Evolutionary conservation across 2,888 invertebrate species (phyloP).

Genomic region (Drosophila borborema): DNA sequence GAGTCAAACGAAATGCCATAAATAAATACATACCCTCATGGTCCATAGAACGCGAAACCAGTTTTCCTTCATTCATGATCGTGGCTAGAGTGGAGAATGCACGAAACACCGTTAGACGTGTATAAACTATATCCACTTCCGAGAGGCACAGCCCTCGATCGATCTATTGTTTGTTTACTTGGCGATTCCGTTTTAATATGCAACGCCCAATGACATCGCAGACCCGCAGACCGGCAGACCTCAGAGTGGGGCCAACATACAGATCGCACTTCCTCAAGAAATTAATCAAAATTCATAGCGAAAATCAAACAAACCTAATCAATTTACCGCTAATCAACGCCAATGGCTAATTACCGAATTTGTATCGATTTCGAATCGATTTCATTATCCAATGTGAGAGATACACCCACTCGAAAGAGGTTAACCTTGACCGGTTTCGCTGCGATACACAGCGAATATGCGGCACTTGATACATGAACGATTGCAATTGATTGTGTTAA

Average conservation of each 20-base stretch:
- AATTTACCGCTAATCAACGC: constrained; percentile 10
- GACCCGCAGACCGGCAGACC: constrained; percentile 15
- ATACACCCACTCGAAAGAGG: constrained; percentile 4
- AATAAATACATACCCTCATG: constrained; percentile 28
- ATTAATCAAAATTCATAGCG: constrained; percentile 52
- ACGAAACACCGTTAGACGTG: constrained; percentile 69
- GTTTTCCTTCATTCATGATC: constrained; percentile 64
- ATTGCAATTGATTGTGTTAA: neutral
- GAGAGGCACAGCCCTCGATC: constrained; percentile 39
- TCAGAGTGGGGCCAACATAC: constrained; percentile 28
- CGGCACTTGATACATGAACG: neutral
- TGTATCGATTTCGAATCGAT: constrained; percentile 6
- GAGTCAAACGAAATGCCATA: neutral
- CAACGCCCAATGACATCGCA: constrained; percentile 58
- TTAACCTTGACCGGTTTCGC: constrained; percentile 5
- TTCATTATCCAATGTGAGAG: neutral
- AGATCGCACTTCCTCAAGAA: constrained; percentile 64
- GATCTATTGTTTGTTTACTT: constrained; percentile 30
- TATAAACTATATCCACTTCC: constrained; percentile 69
- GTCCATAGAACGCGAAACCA: constrained; percentile 56
- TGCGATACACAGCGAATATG: neutral
- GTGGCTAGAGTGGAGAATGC: constrained; percentile 11
- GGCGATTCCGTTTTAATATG: constrained; percentile 48
- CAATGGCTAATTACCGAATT: constrained; percentile 7
- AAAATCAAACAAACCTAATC: constrained; percentile 6